Evolutionary conservation across 1,140 invertebrate species (phyloP).

Genomic region (Bacillus rossius): DNA sequence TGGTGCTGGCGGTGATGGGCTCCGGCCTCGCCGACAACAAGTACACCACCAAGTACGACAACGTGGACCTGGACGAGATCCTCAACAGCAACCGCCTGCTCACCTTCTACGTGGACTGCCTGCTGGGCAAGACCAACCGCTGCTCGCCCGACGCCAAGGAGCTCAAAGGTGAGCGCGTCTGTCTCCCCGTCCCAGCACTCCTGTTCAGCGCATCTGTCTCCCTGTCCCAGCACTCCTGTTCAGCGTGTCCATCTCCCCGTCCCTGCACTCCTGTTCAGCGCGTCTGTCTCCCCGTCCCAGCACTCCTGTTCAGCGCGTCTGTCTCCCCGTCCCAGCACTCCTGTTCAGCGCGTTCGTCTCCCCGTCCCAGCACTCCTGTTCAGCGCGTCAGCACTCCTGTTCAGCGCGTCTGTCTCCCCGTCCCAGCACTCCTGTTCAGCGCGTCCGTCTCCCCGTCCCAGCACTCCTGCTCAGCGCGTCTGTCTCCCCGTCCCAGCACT

Average conservation of each 20-base stretch:
- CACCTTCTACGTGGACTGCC: slow-evolving; percentile 58
- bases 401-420: no score
- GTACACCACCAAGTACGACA: slow-evolving; percentile 69
- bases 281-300: neutral
- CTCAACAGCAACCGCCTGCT: slow-evolving; percentile 59
- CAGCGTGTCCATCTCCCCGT: neutral
- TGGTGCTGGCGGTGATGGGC: no score
- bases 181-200: neutral
- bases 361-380: no score
- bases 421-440: no score
- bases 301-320: no score
- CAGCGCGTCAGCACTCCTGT: no score
- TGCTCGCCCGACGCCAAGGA: slow-evolving; percentile 65
- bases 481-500: no score
- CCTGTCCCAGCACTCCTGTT: neutral
- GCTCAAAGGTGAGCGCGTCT: slow-evolving; percentile 53
- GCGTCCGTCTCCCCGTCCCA: no score
- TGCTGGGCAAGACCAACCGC: slow-evolving; percentile 57
- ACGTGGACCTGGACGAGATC: slow-evolving; percentile 62
- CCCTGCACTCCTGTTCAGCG: neutral
- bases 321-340: no score
- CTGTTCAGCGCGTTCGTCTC: no score
- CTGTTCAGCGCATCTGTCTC: neutral
- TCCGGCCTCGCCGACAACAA: slow-evolving; percentile 43
- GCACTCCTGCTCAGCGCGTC: no score